Percentiles rank a stretch among this genome's conserved stretches.
These are phyloP conservation scores for Psilopsiagon aymara DNA, from an alignment of 2,113 vertebrate genomes.

Conservation along the genomic window DNA sequence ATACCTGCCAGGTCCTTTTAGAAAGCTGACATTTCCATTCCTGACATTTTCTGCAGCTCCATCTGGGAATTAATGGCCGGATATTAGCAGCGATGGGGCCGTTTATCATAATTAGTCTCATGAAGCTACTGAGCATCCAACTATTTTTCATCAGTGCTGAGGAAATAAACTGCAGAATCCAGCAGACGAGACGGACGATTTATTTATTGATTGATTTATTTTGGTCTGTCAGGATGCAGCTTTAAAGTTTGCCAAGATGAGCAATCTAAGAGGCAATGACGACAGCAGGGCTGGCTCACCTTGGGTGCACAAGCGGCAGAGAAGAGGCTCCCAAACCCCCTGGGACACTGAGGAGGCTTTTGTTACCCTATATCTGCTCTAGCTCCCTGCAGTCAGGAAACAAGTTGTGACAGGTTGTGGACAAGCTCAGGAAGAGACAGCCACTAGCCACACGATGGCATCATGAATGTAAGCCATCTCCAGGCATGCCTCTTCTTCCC, in stretches of 20 bases:
- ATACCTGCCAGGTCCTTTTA: conserved; percentile 72
- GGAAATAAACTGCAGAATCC: conserved; percentile 71
- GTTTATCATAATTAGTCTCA: conserved; percentile 77
- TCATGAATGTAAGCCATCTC: background rate
- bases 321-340: background rate
- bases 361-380: conserved; percentile 13
- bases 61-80: conserved; percentile 76
- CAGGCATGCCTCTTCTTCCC: background rate
- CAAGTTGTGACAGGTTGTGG: background rate
- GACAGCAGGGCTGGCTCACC: background rate
- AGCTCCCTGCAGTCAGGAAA: conserved; percentile 1
- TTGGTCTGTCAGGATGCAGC: conserved; percentile 62
- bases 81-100: conserved; percentile 72
- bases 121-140: conserved; percentile 72
- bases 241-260: conserved; percentile 50
- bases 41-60: conserved; percentile 74
- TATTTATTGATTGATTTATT: conserved; percentile 74
- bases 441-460: background rate
- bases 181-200: conserved; percentile 46
- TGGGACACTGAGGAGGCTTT: background rate
- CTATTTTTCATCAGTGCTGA: conserved; percentile 54
- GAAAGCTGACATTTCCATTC: conserved; percentile 74
- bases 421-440: background rate
- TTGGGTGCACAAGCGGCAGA: conserved; percentile 1
- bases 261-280: conserved; percentile 16